These are phyloP conservation scores for Myotis lucifugus DNA, from an alignment of 2,113 vertebrate genomes.

Conservation along the genomic window DNA sequence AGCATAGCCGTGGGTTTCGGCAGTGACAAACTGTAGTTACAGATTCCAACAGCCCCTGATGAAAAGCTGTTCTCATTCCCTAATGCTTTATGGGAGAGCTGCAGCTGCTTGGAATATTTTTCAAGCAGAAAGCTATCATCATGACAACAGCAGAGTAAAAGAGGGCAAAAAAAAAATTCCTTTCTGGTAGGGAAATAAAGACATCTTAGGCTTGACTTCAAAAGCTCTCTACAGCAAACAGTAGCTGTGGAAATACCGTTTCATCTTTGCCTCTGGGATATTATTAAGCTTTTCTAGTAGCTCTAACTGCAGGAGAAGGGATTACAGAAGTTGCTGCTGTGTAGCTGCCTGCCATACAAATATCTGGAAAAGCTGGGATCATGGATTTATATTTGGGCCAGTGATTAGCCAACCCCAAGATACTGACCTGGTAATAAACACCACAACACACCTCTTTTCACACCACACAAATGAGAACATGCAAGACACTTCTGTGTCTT, in stretches of 20 bases:
- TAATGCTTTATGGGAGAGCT: slow-evolving; percentile 83
- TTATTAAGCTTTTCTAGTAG: slow-evolving; percentile 97
- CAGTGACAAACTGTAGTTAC: slow-evolving; percentile 82
- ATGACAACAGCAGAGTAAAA: slow-evolving; percentile 85
- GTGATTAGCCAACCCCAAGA: slow-evolving; percentile 83
- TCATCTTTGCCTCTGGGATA: slow-evolving; percentile 99
- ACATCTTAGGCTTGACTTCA: slow-evolving; percentile 98
- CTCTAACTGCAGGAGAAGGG: slow-evolving; percentile 91
- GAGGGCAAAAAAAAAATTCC: slow-evolving; percentile 79
- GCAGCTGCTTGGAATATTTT: slow-evolving; percentile 85
- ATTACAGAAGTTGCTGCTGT: slow-evolving; percentile 92
- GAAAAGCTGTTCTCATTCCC: slow-evolving; percentile 83
- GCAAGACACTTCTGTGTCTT: slow-evolving; percentile 69
- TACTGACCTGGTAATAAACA: slow-evolving; percentile 85
- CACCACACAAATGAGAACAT: slow-evolving; percentile 75
- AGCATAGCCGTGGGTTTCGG: slow-evolving; percentile 74
- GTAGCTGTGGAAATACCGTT: slow-evolving; percentile 94
- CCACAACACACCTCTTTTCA: slow-evolving; percentile 62
- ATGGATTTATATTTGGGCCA: slow-evolving; percentile 82
- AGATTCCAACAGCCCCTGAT: slow-evolving; percentile 81
- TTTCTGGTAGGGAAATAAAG: slow-evolving; percentile 95
- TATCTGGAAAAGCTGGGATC: slow-evolving; percentile 86
- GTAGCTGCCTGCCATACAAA: slow-evolving; percentile 88
- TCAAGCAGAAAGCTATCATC: slow-evolving; percentile 87
- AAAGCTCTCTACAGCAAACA: slow-evolving; percentile 97